A percentile compares a stretch with the other conserved stretches of the same genome.
Evolutionary conservation across 2,888 invertebrate species (phyloP).

Genomic region (Meandrusa payeni): DNA sequence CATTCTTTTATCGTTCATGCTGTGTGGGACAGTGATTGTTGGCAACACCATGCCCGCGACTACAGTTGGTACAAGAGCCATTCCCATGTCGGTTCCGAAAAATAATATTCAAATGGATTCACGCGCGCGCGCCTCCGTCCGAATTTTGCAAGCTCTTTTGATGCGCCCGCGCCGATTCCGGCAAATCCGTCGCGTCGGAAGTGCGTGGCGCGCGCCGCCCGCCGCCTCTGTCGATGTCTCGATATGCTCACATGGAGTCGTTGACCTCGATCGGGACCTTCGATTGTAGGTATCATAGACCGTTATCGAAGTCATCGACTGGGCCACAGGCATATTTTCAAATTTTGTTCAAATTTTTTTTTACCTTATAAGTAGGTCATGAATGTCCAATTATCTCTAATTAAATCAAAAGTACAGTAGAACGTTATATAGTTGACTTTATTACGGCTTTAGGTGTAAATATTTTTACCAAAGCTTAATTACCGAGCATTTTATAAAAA

Average conservation of each 20-base stretch:
- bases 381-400: too few relatives aligned
- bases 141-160: slow-evolving; percentile 76
- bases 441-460: too few relatives aligned
- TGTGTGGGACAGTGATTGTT: slow-evolving; percentile 39
- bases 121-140: slow-evolving; percentile 75
- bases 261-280: slow-evolving; percentile 71
- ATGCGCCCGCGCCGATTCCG: slow-evolving; percentile 79
- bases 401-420: too few relatives aligned
- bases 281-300: slow-evolving; percentile 57
- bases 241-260: slow-evolving; percentile 70
- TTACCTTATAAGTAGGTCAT: too few relatives aligned
- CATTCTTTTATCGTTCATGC: slow-evolving; percentile 25
- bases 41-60: slow-evolving; percentile 35
- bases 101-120: slow-evolving; percentile 78
- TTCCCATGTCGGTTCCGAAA: slow-evolving; percentile 73
- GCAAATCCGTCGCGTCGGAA: slow-evolving; percentile 81
- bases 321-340: slow-evolving; percentile 34
- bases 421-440: too few relatives aligned
- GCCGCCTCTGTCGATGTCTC: slow-evolving; percentile 57
- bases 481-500: too few relatives aligned
- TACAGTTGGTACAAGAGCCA: slow-evolving; percentile 47
- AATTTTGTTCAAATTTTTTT: background rate
- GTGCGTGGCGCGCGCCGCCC: slow-evolving; percentile 69
- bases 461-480: too few relatives aligned
- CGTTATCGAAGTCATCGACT: slow-evolving; percentile 61